Base-by-base conservation (phyloP, 2,797 vertebrate genomes). In the Dromococcyx pavoninus region DNA sequence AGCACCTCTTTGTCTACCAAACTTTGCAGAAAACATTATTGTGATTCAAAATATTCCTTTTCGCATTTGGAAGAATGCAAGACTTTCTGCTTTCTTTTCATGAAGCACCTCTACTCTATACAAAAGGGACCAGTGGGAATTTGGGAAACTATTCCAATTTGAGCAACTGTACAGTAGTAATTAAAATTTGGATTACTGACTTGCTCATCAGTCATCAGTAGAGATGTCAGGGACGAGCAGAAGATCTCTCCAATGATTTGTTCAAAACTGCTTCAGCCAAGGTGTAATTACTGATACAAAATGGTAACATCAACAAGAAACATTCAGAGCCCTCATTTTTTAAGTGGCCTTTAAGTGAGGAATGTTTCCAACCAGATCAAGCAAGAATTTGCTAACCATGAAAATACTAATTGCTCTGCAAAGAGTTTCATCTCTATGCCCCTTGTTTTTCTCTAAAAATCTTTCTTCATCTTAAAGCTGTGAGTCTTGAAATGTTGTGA, bases 191-290 rank as follows among this genome's bases (percentile, higher is more conserved):
- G 41, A 80, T 91, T 80, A 86, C 41, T 70, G 43, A 73, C 65
- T 91, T 91, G 23, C 37, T 82, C 51, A 62, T 88, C 65, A 91
- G 61, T 44, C 57, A 67, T 75, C 25, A 10, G 48, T 13, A 83
- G 58, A 83, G 37, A 65, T 71, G 37, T 65, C 66, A 90, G 57
- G 39, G 48, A 88, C 80, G 10, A 80, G 53, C 27, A 77, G 65
- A 88, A 83, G n/a, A 24, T 88, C 53, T 76, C 88, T 89, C 57
- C 71, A 53, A 64, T 74, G 51, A 62, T 83, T 30, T n/a, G 41
- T 81, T 90, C n/a, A 86, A 77, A 77, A 86, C 8, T 74, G 39
- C 43, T 93, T 94, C 66, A 91, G 89, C 67, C 35, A 71, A 92
- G 33, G 44, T 91, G 28, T 64, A 86, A 37, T 88, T 92, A 80